phyloP scores from a whole-genome alignment of 2,113 vertebrate genomes.

The Pluvialis apricaria region DNA sequence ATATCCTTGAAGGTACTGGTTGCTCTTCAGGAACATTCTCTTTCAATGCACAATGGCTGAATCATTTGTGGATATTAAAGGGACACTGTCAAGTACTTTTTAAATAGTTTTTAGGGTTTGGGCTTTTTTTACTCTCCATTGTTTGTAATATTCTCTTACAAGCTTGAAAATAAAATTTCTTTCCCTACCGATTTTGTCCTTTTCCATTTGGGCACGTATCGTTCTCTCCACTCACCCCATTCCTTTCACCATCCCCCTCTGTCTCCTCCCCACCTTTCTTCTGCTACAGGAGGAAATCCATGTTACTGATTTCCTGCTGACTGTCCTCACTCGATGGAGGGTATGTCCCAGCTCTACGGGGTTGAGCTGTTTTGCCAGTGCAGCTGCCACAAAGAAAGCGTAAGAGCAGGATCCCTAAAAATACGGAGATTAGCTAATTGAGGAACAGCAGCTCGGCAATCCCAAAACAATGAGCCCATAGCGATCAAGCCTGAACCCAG shows the following conservation, averaged over 20 bases:
- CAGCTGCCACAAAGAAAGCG: not conserved
- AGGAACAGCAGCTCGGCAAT: not conserved
- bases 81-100: conserved; percentile 79
- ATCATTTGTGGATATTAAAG: conserved; percentile 73
- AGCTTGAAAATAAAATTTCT: conserved; percentile 80
- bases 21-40: conserved; percentile 66
- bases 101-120: conserved; percentile 79
- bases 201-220: conserved; percentile 47
- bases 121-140: conserved; percentile 78
- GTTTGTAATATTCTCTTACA: conserved; percentile 80
- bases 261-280: not conserved
- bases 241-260: not conserved
- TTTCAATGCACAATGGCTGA: conserved; percentile 69
- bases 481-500: not conserved
- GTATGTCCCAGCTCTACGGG: not conserved
- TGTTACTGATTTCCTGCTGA: not conserved
- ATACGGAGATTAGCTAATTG: not conserved
- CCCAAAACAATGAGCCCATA: not conserved
- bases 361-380: not conserved
- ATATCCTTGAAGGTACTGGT: conserved; percentile 34
- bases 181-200: conserved; percentile 70
- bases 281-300: not conserved
- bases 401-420: not conserved
- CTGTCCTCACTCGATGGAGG: not conserved
- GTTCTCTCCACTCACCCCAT: conserved; percentile 10